These are phyloP conservation scores for Paralichthys olivaceus DNA, from an alignment of 2,113 vertebrate species.

Conservation along the genomic window DNA sequence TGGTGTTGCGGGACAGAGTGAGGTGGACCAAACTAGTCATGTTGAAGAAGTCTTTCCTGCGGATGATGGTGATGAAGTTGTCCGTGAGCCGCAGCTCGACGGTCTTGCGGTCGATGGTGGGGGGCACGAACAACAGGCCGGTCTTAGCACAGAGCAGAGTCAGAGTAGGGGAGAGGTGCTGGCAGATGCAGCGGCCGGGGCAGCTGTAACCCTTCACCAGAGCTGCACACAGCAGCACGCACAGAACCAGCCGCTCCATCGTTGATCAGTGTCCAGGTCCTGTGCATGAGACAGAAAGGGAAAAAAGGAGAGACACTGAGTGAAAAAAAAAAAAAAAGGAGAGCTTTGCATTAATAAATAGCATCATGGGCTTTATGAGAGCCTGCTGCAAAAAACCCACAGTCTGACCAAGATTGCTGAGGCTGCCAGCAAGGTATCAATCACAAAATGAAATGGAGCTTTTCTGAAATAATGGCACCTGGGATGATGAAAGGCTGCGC, in stretches of 20 bases:
- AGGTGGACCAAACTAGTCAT: constrained; percentile 97
- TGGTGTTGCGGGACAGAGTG: constrained; percentile 93
- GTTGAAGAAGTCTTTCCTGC: constrained; percentile 92
- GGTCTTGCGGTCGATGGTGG: constrained; percentile 91
- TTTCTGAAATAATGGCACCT: constrained; percentile 73
- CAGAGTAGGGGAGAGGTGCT: constrained; percentile 91
- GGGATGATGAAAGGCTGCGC: constrained; percentile 74
- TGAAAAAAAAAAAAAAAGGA: constrained; percentile 42
- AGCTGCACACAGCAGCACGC: constrained; percentile 87
- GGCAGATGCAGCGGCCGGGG: constrained; percentile 93
- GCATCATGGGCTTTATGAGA: constrained; percentile 44
- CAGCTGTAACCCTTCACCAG: constrained; percentile 87
- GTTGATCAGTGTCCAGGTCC: constrained; percentile 76
- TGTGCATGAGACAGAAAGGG: constrained; percentile 56
- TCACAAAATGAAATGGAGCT: constrained; percentile 75
- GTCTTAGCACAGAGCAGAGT: constrained; percentile 96
- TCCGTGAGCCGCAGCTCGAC: constrained; percentile 94
- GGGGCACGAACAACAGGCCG: constrained; percentile 91
- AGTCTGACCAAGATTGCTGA: constrained; percentile 55
- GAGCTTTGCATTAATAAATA: constrained; percentile 61
- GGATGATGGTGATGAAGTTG: constrained; percentile 94
- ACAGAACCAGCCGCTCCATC: constrained; percentile 90
- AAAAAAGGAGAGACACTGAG: constrained; percentile 36
- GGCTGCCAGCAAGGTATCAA: constrained; percentile 68
- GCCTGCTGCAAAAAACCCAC: constrained; percentile 53